Evolutionary conservation across 2,888 invertebrate genomes (phyloP).

Genomic region (Pammene fasciana): DNA sequence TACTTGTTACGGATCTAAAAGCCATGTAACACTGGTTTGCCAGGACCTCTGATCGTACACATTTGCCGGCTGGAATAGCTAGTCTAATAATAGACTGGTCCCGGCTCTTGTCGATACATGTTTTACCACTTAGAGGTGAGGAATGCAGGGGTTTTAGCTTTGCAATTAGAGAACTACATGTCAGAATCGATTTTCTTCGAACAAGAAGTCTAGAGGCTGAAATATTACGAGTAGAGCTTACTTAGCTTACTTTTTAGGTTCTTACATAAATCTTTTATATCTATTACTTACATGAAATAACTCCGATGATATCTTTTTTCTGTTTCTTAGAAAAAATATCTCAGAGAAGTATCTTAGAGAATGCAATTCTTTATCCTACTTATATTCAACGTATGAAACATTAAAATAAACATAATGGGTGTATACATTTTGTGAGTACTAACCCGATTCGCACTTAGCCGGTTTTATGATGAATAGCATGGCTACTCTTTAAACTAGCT

Average conservation of each 20-base stretch:
- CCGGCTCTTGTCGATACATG: slow-evolving; percentile 20
- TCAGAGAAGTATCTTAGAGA: no score
- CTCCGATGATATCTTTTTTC: no score
- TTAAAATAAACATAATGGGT: no score
- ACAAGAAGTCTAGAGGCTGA: no score
- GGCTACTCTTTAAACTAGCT: not conserved
- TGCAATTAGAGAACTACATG: slow-evolving; percentile 9
- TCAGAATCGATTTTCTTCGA: not conserved
- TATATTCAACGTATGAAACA: no score
- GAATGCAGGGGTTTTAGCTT: not conserved
- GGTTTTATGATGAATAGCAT: not conserved
- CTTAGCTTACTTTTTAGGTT: not conserved
- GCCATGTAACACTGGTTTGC: not conserved
- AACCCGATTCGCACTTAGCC: no score
- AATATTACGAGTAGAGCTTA: not conserved
- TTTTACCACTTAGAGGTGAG: slow-evolving; percentile 16
- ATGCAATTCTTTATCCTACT: no score
- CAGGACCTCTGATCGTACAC: not conserved
- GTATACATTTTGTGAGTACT: no score
- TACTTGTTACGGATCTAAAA: not conserved
- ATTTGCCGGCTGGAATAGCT: not conserved
- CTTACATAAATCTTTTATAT: no score
- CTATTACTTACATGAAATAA: no score
- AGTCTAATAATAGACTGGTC: slow-evolving; percentile 22
- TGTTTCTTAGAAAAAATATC: no score